Evolutionary conservation across 2,113 vertebrate genomes (phyloP).

Genomic region (Dipodomys merriami): DNA sequence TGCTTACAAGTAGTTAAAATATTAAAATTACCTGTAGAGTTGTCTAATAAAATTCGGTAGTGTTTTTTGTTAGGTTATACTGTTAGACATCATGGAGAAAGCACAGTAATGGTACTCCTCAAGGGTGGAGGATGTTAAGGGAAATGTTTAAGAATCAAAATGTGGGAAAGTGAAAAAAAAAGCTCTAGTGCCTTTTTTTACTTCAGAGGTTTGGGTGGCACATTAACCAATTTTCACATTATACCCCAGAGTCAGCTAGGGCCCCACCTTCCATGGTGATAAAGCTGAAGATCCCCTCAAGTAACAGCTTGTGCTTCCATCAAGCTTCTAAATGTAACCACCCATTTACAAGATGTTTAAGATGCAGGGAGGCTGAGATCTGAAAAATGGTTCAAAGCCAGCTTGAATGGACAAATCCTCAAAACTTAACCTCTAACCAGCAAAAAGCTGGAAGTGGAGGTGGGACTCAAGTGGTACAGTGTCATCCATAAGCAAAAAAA

Average conservation of each 20-base stretch:
- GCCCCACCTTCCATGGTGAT: neutral
- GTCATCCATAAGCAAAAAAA: no score
- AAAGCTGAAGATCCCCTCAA: neutral
- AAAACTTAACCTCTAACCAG: no score
- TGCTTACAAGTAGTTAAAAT: slow-evolving; percentile 1
- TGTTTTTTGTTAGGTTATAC: slow-evolving; percentile 9
- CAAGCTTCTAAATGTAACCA: neutral
- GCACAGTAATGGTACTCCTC: neutral
- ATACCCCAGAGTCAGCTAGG: neutral
- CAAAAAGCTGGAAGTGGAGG: no score
- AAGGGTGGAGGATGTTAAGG: no score
- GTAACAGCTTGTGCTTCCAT: neutral
- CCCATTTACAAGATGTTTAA: neutral
- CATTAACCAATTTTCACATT: neutral
- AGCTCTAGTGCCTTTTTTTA: neutral
- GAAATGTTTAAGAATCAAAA: neutral
- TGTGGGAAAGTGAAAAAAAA: neutral
- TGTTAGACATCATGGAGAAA: neutral
- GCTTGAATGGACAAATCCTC: no score
- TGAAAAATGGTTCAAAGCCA: no score
- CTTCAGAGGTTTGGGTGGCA: neutral
- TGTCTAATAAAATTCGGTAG: slow-evolving; percentile 1
- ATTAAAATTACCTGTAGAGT: neutral
- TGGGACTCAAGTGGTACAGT: no score
- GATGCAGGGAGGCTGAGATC: neutral